Evolutionary conservation across 2,797 vertebrate genomes (phyloP).

Genomic region (Cirrhinus molitorella): DNA sequence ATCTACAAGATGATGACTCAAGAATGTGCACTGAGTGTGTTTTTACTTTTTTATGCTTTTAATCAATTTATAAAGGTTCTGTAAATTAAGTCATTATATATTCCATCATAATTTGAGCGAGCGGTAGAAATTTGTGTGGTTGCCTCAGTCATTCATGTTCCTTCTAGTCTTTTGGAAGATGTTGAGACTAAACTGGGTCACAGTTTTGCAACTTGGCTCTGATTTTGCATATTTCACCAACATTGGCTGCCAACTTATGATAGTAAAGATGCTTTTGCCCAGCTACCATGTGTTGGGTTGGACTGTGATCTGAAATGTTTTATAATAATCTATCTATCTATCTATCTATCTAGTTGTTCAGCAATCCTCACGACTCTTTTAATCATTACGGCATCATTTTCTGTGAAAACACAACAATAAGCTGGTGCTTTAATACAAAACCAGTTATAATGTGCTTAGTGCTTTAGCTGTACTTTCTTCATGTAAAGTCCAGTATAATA

Average conservation of each 20-base stretch:
- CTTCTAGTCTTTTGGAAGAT: conserved; percentile 12
- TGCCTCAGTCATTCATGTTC: background rate
- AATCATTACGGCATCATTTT: background rate
- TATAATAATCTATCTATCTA: conserved; percentile 2
- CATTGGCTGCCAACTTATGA: background rate
- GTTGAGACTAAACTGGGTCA: background rate
- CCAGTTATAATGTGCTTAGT: background rate
- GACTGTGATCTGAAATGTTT: conserved; percentile 11
- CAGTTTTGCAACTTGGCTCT: conserved; percentile 26
- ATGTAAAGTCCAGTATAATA: background rate
- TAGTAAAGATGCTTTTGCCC: conserved; percentile 5
- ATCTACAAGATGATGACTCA: too few relatives aligned
- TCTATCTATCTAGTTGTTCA: background rate
- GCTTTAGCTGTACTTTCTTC: background rate
- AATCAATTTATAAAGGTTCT: background rate
- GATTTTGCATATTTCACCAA: conserved; percentile 27
- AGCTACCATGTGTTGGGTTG: background rate
- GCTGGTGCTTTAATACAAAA: background rate
- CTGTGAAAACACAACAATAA: background rate
- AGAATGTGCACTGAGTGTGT: too few relatives aligned
- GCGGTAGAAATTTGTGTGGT: background rate
- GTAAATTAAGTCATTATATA: background rate
- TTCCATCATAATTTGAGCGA: background rate
- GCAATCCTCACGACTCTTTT: background rate
- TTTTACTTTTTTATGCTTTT: too few relatives aligned